A percentile compares a stretch with the other conserved stretches of the same genome.
These are phyloP conservation scores for silkworm (Bombyx mori) DNA, from an alignment of 1,140 invertebrate genomes.

Conservation along the genomic window ASM3026992v2 NC_085109.1:3236501-3237000, in stretches of 20 bases:
- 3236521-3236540: not conserved
- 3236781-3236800: no score
- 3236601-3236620: no score
- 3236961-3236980: not conserved
- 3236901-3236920: no score
- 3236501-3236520: not conserved
- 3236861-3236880: no score
- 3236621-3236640: no score
- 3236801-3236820: not conserved
- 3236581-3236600: no score
- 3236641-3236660: not conserved
- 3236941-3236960: not conserved
- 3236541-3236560: not conserved
- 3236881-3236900: no score
- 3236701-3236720: not conserved
- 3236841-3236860: not conserved
- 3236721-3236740: not conserved
- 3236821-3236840: not conserved
- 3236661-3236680: not conserved
- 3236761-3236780: not conserved
- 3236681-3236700: slow-evolving; percentile 1
- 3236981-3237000: slow-evolving; percentile 5
- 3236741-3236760: not conserved
- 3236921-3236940: not conserved
- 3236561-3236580: no score